Percentiles rank a stretch among this genome's conserved stretches.
phyloP scores from a whole-genome alignment of 2,888 invertebrate genomes.

The Heterodera filipjevi region DNA sequence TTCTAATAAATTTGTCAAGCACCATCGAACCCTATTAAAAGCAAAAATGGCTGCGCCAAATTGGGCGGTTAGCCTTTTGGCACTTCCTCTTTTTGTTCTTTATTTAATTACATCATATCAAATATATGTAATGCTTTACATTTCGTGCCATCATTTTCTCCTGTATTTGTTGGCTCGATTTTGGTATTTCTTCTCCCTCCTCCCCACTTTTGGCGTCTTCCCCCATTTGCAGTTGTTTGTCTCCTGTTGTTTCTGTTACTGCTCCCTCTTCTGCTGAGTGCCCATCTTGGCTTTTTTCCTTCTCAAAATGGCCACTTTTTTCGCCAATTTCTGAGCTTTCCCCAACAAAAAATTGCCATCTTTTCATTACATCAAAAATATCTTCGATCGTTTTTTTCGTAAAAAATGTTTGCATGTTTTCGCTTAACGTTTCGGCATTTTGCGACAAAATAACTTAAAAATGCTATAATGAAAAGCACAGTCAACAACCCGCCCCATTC shows the following conservation, averaged over 20 bases:
- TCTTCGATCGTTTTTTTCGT: background rate
- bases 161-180: too few species aligned
- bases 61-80: too few species aligned
- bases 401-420: background rate
- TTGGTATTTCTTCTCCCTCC: background rate
- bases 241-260: background rate
- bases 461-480: too few species aligned
- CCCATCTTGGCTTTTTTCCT: background rate
- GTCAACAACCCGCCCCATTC: too few species aligned
- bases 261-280: background rate
- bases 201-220: background rate
- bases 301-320: too few species aligned
- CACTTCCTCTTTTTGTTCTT: too few species aligned
- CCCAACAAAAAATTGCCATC: background rate
- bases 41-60: too few species aligned
- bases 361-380: background rate
- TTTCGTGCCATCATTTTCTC: too few species aligned
- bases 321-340: background rate
- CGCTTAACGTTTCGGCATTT: background rate
- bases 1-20: too few species aligned
- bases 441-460: background rate
- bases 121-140: too few species aligned
- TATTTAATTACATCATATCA: too few species aligned
- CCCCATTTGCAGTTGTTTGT: background rate
- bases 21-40: too few species aligned